Conservation (phyloP, 2,888 invertebrate genomes). For the Hartigia nigra region DNA sequence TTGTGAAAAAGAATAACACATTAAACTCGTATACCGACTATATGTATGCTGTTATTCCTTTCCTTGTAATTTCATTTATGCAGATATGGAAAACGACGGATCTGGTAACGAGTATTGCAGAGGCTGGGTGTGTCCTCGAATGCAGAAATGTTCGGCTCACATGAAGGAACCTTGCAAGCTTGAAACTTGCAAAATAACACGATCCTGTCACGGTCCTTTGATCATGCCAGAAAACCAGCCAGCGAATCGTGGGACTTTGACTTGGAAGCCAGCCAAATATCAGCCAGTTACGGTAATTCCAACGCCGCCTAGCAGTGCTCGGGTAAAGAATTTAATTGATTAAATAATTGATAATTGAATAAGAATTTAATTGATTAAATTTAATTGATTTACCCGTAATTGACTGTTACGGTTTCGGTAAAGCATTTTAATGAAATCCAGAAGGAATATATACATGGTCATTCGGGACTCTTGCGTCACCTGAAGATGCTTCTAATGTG, state of each 20-base stretch:
- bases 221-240: background rate
- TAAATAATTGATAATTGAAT: too few relatives aligned
- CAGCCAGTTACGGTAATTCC: background rate
- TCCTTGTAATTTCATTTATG: too few relatives aligned
- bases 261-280: background rate
- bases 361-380: background rate
- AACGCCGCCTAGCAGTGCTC: background rate
- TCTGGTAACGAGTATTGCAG: conserved; percentile 38
- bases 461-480: background rate
- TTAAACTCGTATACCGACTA: too few relatives aligned
- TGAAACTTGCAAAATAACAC: conserved; percentile 36
- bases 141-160: conserved; percentile 39
- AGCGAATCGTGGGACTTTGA: background rate
- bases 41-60: background rate
- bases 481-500: background rate
- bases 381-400: too few relatives aligned
- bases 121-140: conserved; percentile 55
- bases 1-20: too few relatives aligned
- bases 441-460: background rate
- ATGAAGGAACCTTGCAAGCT: conserved; percentile 33
- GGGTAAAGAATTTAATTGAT: background rate
- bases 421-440: background rate
- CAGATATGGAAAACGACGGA: background rate
- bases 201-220: conserved; percentile 38
- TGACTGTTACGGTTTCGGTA: background rate